Evolutionary conservation across 1,140 invertebrate genomes (phyloP), one percentile per base, ranked within the genome.

Genomic region (Atopsyche davidsoni): DNA sequence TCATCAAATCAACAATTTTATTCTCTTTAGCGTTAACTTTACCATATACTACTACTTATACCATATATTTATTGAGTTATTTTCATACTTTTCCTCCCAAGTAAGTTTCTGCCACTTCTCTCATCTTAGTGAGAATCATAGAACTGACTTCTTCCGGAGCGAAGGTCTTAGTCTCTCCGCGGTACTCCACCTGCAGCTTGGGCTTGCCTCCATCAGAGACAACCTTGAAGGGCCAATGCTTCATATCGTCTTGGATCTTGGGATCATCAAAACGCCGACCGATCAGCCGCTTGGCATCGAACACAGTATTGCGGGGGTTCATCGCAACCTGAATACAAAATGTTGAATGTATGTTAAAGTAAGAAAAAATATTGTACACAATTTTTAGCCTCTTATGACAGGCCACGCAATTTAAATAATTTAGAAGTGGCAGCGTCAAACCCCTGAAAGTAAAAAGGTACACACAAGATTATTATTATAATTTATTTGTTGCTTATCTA

Each of bases 121-220:
- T 75, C 70, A 73, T 71, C 59, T 72, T 92, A 9, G 75, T 77
- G 46, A 92, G 64, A 3, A 93, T 81, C 88, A 92, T 92, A 0
- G 88, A 87, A 36, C 86, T 89, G 47, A 93, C 80, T 73, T 93
- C 89, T 69, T 93, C 89, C 1, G 89, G 87, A 6, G 81, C 79
- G 66, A 92, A 92, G 14, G 65, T 77, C 62, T 87, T 90, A 4
- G 63, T 69, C 65, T 88, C 83, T 0, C 80, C 80, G 66, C 89
- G 89, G 67, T 83, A 89, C 55, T 87, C 80, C 0, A 87, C 79
- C 45, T 90, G 79, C 36, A 73, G 73, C 72, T 87, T 87, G 0
- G 88, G 87, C 62, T 88, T 89, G 7, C 80, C 79, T 4, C 65
- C 65, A 22, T 85, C 82, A 38, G 75, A 79, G 18, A 83, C 55